phyloP scores from a whole-genome alignment of 2,113 vertebrate species.

The human (Homo sapiens) region GRCh38 chr21:43329501-43330000 shows the following conservation, averaged over 20 bases:
- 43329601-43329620: rapidly evolving
- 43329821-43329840: background rate
- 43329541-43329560: background rate
- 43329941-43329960: background rate
- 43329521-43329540: background rate
- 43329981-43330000: background rate
- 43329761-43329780: background rate
- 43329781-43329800: background rate
- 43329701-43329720: background rate
- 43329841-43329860: background rate
- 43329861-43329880: background rate
- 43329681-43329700: background rate
- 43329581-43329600: background rate
- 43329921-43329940: too few relatives aligned
- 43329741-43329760: background rate
- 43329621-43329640: background rate
- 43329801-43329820: background rate
- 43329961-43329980: rapidly evolving
- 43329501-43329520: background rate
- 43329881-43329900: background rate
- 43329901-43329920: background rate
- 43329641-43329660: background rate
- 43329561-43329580: too few relatives aligned
- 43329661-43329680: background rate
- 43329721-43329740: background rate